Conservation (phyloP, 2,797 vertebrate genomes). For the Netta rufina region DNA sequence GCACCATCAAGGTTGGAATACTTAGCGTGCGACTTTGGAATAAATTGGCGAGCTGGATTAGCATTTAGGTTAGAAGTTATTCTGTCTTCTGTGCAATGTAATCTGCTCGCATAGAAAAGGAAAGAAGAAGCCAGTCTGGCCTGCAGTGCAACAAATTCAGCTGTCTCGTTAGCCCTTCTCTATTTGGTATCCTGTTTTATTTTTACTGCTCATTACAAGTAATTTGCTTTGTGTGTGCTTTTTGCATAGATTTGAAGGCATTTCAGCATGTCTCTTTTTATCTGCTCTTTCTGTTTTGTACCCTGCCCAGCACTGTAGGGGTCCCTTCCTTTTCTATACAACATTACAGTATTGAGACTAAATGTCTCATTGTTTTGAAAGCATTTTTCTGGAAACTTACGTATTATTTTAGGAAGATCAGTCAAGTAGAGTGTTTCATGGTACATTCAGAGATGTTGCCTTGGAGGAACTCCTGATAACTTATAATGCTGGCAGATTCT, state of each 20-base stretch:
- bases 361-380: neutral
- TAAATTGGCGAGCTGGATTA: constrained; percentile 11
- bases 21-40: neutral
- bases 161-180: neutral
- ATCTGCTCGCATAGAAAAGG: neutral
- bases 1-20: neutral
- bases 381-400: neutral
- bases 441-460: neutral
- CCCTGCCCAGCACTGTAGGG: neutral
- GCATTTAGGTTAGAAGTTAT: neutral
- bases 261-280: neutral
- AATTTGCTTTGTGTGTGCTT: neutral
- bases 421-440: neutral
- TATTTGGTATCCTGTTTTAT: neutral
- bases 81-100: neutral
- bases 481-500: neutral
- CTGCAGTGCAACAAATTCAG: neutral
- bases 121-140: neutral
- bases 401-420: neutral
- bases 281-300: neutral
- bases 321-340: neutral
- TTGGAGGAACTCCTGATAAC: neutral
- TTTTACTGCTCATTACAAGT: neutral
- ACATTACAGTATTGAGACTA: neutral
- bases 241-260: neutral